Conservation (phyloP, 2,113 vertebrate species). For the Chunga burmeisteri region DNA sequence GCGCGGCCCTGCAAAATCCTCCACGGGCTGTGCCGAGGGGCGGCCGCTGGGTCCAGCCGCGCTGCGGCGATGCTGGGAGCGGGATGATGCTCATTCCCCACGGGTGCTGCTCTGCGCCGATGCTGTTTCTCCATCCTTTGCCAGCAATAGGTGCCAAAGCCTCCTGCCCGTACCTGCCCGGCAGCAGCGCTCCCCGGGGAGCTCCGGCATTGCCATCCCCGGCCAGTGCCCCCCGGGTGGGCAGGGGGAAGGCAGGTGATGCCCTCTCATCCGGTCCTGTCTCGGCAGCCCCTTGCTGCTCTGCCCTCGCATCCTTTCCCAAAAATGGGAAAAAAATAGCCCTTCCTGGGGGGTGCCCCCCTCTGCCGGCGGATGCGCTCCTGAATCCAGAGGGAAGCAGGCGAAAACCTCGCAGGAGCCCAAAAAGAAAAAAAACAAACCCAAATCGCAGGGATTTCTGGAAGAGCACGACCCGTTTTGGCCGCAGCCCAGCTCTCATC, state of each 20-base stretch:
- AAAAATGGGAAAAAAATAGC: not conserved
- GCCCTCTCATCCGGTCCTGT: not conserved
- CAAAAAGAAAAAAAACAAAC: not conserved
- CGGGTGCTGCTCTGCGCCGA: rapidly evolving
- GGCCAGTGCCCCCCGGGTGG: rapidly evolving
- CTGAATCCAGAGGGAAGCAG: not conserved
- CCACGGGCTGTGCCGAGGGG: rapidly evolving
- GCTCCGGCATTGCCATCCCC: rapidly evolving
- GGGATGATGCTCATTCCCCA: rapidly evolving
- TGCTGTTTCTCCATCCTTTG: not conserved
- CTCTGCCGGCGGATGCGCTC: rapidly evolving
- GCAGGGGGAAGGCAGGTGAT: not conserved
- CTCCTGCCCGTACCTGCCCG: rapidly evolving
- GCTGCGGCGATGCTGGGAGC: rapidly evolving
- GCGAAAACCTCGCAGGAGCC: not conserved
- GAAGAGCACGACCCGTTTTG: not conserved
- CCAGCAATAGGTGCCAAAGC: not conserved
- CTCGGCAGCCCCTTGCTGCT: not conserved
- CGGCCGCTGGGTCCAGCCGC: rapidly evolving
- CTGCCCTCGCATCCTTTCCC: not conserved
- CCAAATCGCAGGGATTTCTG: not conserved
- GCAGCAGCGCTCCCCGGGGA: not conserved
- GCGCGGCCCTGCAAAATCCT: rapidly evolving
- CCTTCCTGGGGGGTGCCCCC: not conserved
- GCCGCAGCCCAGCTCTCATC: not conserved